These are phyloP conservation scores for Drosophila sproati DNA, from an alignment of 1,140 invertebrate species.

Conservation along the genomic window DNA sequence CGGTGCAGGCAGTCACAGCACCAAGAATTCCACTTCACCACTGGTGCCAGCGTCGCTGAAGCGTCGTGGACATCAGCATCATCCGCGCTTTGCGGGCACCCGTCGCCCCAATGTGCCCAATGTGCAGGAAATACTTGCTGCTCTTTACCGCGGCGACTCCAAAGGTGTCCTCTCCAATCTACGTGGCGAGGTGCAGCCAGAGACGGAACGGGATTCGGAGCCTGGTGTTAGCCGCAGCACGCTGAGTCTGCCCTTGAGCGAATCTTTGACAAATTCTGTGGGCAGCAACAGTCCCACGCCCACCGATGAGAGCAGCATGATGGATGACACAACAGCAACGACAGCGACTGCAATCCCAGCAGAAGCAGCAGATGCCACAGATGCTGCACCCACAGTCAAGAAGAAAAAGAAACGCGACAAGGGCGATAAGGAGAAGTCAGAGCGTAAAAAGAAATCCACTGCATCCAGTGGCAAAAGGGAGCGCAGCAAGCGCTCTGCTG, in stretches of 20 bases:
- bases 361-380: conserved; percentile 16
- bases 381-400: conserved; percentile 27
- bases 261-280: conserved; percentile 77
- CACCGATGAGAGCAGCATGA: conserved; percentile 80
- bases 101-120: conserved; percentile 84
- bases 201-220: conserved; percentile 22
- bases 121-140: conserved; percentile 81
- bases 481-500: conserved; percentile 64
- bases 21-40: conserved; percentile 79
- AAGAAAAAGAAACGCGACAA: conserved; percentile 75
- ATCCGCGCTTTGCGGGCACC: conserved; percentile 87
- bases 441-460: conserved; percentile 68
- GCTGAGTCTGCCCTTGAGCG: conserved; percentile 70
- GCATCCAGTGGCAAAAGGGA: conserved; percentile 50
- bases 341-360: conserved; percentile 6
- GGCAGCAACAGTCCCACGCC: conserved; percentile 82
- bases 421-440: conserved; percentile 62
- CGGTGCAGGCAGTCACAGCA: conserved; percentile 86
- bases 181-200: conserved; percentile 41
- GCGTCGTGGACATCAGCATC: conserved; percentile 92
- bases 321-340: conserved; percentile 61
- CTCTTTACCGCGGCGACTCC: conserved; percentile 80
- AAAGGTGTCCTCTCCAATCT: conserved; percentile 72
- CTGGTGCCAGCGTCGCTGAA: conserved; percentile 85
- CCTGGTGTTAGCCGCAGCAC: conserved; percentile 53